phyloP scores from a whole-genome alignment of 1,140 invertebrate genomes.

The Pteromalus puparum region DNA sequence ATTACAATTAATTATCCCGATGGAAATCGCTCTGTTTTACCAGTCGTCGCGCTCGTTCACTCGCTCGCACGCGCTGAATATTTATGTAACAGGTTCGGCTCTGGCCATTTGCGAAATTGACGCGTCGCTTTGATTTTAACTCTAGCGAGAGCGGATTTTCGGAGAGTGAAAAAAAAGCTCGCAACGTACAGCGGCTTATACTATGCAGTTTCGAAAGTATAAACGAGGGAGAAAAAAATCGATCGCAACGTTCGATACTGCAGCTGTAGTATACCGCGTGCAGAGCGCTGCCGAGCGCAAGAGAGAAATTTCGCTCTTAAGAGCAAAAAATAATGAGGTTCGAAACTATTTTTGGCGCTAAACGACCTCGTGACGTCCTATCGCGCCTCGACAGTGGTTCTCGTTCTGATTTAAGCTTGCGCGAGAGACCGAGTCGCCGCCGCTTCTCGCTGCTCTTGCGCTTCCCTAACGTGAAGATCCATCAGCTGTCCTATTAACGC shows the following conservation, averaged over 20 bases:
- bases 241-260: neutral
- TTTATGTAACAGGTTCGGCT: neutral
- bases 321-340: conserved; percentile 64
- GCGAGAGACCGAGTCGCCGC: neutral
- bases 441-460: neutral
- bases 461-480: conserved; percentile 18
- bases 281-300: neutral
- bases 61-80: neutral
- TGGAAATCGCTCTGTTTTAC: neutral
- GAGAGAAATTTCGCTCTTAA: conserved; percentile 49
- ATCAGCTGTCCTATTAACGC: conserved; percentile 49
- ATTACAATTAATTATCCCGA: neutral
- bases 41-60: neutral
- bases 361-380: conserved; percentile 67
- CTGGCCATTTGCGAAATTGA: neutral
- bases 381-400: conserved; percentile 58
- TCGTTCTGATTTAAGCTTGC: conserved; percentile 53
- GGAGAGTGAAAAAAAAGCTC: neutral
- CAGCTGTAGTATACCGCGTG: too few species aligned
- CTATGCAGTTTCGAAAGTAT: neutral
- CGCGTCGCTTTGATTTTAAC: neutral
- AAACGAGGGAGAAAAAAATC: neutral
- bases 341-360: conserved; percentile 64
- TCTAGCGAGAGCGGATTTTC: neutral
- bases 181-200: too few species aligned